These are phyloP conservation scores for Rhynchomys soricoides DNA, from an alignment of 2,113 vertebrate species.

Conservation along the genomic window DNA sequence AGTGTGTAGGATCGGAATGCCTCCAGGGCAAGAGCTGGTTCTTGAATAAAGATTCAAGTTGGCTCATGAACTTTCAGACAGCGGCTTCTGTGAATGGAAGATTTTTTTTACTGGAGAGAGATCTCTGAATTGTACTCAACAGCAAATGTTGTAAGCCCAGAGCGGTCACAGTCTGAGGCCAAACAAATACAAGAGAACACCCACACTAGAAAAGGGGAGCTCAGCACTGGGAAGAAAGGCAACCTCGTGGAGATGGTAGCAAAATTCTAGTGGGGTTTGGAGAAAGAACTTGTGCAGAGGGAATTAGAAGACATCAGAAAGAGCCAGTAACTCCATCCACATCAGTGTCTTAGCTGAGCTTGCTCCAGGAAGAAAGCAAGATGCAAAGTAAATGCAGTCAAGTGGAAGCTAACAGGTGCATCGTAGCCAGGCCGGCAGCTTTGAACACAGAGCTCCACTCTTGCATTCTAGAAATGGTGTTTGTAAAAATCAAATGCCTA, in stretches of 20 bases:
- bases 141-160: neutral
- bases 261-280: neutral
- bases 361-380: neutral
- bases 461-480: neutral
- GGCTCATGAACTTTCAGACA: neutral
- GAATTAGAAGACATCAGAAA: neutral
- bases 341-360: neutral
- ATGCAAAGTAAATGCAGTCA: neutral
- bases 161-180: neutral
- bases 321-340: neutral
- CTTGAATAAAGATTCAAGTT: neutral
- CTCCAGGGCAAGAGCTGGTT: neutral
- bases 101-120: neutral
- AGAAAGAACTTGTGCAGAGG: no score
- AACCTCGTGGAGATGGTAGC: rapidly evolving
- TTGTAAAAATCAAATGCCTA: neutral
- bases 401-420: neutral
- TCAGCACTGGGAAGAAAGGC: neutral
- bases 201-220: neutral
- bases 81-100: constrained; percentile 25
- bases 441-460: neutral
- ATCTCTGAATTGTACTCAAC: neutral
- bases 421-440: neutral
- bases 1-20: neutral
- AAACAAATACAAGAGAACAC: neutral